A percentile compares a stretch with the other conserved stretches of the same genome.
Evolutionary conservation across 2,888 invertebrate genomes (phyloP).

Genomic region (Acrobasis repandana): DNA sequence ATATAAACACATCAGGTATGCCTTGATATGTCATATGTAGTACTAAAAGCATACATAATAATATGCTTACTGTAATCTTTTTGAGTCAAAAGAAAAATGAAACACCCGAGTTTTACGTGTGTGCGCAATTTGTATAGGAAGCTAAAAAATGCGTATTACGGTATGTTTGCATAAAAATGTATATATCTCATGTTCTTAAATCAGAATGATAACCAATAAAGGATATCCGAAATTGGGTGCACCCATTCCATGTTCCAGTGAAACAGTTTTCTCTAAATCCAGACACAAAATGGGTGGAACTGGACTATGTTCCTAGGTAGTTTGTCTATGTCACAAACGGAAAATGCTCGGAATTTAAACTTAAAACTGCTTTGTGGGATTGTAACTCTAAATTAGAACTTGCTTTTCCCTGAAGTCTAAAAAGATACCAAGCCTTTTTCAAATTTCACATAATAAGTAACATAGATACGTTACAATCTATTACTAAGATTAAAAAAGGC

Average conservation of each 20-base stretch:
- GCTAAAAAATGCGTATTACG: too few species aligned
- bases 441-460: too few species aligned
- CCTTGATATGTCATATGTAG: too few species aligned
- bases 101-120: too few species aligned
- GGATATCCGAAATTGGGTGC: not conserved
- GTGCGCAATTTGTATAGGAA: too few species aligned
- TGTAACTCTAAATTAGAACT: not conserved
- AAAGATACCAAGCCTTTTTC: too few species aligned
- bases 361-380: not conserved
- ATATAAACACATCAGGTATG: too few species aligned
- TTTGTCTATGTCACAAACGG: slow-evolving; percentile 1
- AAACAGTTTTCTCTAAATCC: not conserved
- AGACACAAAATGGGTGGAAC: slow-evolving; percentile 14
- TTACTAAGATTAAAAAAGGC: too few species aligned
- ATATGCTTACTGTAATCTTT: too few species aligned
- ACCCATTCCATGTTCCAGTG: slow-evolving; percentile 1
- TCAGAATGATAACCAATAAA: not conserved
- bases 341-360: not conserved
- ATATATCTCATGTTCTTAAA: not conserved
- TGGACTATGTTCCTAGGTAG: not conserved
- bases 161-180: not conserved
- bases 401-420: not conserved
- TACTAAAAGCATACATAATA: too few species aligned
- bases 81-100: too few species aligned
- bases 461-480: too few species aligned